Evolutionary conservation across 2,888 invertebrate species (phyloP), one percentile per base, ranked within the genome.

Genomic region (Ophioninae sp.): DNA sequence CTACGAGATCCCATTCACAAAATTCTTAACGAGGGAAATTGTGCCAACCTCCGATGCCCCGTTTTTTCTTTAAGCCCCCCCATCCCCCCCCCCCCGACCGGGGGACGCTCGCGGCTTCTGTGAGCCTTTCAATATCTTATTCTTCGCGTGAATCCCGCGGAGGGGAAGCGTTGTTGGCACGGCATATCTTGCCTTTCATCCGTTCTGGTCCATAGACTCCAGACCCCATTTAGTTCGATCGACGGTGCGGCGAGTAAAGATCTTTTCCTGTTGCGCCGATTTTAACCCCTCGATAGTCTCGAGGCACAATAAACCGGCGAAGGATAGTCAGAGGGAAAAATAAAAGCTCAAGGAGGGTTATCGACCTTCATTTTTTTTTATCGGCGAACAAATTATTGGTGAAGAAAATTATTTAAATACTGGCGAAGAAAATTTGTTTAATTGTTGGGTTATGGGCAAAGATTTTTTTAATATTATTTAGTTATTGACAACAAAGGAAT

Each of bases 11-110:
- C 81, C 81, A 81, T 81, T 74, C 81, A 67, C 77, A 39, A 84
- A 78, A 84, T 84, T 81, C 81, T 77, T 84, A 75, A 64, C 81
- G 51, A 58, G 13, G 65, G 64, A 81, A 81, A 78, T 80, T 84
- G 80, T 81, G 69, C 80, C 74, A 77, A 74, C 71, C 74, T 56
- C 44, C 59, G 37, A 39, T 39, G 10, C 59, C 56, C 59, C 56
- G 37, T 23, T 5, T 37, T 73, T 41, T 30, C 64, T 44, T 44
- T 67, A 39, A 51, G n/a, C 59, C 22, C 9, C 76, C 20, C 23
- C 30, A 1, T 2, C 1, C 51, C 51, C 17, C 51, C 51, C 0
- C 13, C 51, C 51, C 2, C 2, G 13, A 51, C 51, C 51, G 51
- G 17, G 13, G 13, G 17, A 51, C 51, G 51, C 51, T 51, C 17